Base-by-base conservation (phyloP, 2,113 vertebrate species). In the Charina bottae region DNA sequence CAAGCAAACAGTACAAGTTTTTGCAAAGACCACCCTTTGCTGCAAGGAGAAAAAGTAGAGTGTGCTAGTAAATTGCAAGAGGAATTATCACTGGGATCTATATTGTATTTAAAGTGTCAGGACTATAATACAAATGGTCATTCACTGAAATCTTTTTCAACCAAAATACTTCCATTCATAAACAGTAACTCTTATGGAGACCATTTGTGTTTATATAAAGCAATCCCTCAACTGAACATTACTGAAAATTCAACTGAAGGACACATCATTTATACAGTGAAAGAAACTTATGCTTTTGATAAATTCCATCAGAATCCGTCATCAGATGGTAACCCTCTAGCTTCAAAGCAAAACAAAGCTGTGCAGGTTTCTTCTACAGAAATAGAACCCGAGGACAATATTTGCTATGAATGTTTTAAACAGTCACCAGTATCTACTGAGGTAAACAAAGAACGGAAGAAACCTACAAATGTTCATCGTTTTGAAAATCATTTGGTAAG, bases 301-400 rank as follows among this genome's bases (percentile, higher is more conserved):
- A 84, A 87, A 33, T 24, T 54, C 68, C 28, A 83, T 60, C 49
- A 89, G 64, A 88, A 83, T 0, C n/a, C 19, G 28, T 24, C 6
- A 33, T 6, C 78, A 55, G 8, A 4, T 15, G 6, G 13, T 37
- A 86, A 17, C 21, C 6, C 23, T 59, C 54, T 33, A 54, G 8
- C n/a, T 54, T 86, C 62, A 15, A 87, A 78, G 42, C 83, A 88
- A 4, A 59, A 91, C 46, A 83, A 91, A 89, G 62, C 87, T 8
- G 87, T 89, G 42, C 93, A 91, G 49, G 54, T 91, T 89, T 86
- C 62, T 78, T 93, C 54, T 88, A 56, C 46, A 90, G 60, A 85
- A 54, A 68, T 53, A 23, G n/a, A 92, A 78, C 17, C 2, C 58
- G 33, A 17, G 15, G 7, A 84, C 42, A 56, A 28, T 87, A 58